Base-by-base conservation (phyloP, 2,113 vertebrate genomes). In the Choloepus hoffmanni region DNA sequence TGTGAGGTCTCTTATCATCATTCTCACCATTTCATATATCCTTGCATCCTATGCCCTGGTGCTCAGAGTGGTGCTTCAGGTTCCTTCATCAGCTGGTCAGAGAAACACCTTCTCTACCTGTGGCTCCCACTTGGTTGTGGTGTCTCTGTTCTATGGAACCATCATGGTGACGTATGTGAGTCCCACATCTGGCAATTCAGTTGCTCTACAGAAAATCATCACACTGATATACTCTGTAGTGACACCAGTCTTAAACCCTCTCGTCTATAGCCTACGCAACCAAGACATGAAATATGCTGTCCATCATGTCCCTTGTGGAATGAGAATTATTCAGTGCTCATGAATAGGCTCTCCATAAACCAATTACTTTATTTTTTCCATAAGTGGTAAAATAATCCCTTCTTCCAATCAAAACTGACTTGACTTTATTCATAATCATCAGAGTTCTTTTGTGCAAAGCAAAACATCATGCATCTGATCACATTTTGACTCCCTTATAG, bases 101-200 rank as follows among this genome's bases (percentile, higher is more conserved):
- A 12, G 26, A 13, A 98, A 96, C 13, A 78, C 85, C 16, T 96
- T 97, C 55, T 95, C 97, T 28, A 96, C 94, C 24, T 96, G 97
- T 0, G 87, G 91, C 24, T 97, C 95, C 4, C 97, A 97, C 55
- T 85, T 98, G 30, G 89, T 79, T 1, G 84, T 96, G 43, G 91
- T 97, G 8, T 96, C 62, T n/a, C 58, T 97, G 33, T 97, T 94
- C 89, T 94, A 89, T 70, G 96, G 91, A 2, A 63, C 87, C 10
- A 60, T 97, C 63, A 36, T 96, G 53, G 65, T 63, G 33, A 94
- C 90, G 45, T 97, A 97, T 55, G 40, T 96, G 45, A 92, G 63
- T 11, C 94, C 95, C 26, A 95, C 93, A 53, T 60, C 24, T 19
- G 87, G 94, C 14, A 87, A 88, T 5, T 36, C 70, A 76, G 73